Conservation (phyloP, 2,797 vertebrate genomes). For the Sorex maritimensis region DNA sequence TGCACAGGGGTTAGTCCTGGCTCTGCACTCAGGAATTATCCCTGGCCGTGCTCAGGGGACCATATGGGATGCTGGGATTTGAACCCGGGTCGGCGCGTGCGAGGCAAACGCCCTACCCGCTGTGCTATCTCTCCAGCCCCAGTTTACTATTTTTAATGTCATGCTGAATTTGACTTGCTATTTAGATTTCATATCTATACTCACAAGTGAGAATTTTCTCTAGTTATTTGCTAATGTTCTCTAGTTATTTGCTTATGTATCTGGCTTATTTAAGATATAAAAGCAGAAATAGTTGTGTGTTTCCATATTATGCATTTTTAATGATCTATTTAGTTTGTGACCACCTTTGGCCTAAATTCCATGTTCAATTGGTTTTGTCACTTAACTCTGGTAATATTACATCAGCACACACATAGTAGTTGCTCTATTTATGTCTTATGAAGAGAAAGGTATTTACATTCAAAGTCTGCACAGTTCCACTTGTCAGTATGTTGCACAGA, state of each 20-base stretch:
- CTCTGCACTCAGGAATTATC: too few relatives aligned
- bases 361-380: constrained; percentile 26
- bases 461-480: not conserved
- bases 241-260: not conserved
- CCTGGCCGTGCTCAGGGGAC: too few relatives aligned
- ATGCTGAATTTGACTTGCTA: constrained; percentile 43
- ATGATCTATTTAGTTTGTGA: constrained; percentile 18
- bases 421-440: constrained; percentile 5
- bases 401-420: not conserved
- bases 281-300: not conserved
- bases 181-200: constrained; percentile 61
- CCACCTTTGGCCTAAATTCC: not conserved
- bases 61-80: too few relatives aligned
- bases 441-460: not conserved
- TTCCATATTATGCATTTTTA: constrained; percentile 21
- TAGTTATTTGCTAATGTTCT: not conserved
- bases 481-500: not conserved
- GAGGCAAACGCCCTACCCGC: too few relatives aligned
- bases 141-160: constrained; percentile 67
- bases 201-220: constrained; percentile 55
- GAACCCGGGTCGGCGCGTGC: too few relatives aligned
- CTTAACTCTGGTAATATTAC: not conserved
- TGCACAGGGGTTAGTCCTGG: too few relatives aligned
- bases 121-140: too few relatives aligned
- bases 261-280: not conserved